phyloP scores from a whole-genome alignment of 1,140 invertebrate genomes.

The Leptestheria dahalacensis region DNA sequence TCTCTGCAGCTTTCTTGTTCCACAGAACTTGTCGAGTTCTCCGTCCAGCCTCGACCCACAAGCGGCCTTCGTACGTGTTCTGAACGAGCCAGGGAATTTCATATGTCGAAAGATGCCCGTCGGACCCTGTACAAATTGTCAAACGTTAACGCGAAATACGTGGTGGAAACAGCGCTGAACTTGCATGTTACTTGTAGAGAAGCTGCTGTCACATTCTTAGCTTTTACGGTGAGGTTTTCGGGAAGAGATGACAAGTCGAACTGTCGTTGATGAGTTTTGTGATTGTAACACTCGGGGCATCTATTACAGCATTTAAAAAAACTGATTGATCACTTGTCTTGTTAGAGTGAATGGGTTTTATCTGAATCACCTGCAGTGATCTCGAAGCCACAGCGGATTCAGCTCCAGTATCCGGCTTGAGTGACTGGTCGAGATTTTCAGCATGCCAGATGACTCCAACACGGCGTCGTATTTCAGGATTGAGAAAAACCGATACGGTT shows the following conservation, averaged over 20 bases:
- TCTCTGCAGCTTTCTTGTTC: conserved; percentile 19
- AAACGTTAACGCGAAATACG: too few species aligned
- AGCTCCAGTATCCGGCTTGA: not conserved
- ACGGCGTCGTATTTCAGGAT: not conserved
- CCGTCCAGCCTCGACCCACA: not conserved
- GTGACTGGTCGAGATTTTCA: not conserved
- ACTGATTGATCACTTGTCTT: conserved; percentile 1
- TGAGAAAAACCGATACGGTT: too few species aligned
- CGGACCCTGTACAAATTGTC: too few species aligned
- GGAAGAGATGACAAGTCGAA: conserved; percentile 29
- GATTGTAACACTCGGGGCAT: conserved; percentile 31
- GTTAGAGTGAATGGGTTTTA: too few species aligned
- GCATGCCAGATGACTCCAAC: not conserved
- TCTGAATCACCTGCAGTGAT: conserved; percentile 36
- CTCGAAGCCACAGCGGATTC: conserved; percentile 28
- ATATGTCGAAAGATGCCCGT: conserved; percentile 29
- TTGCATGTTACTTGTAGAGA: not conserved
- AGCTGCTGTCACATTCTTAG: not conserved
- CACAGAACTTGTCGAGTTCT: conserved; percentile 26
- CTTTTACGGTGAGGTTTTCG: not conserved
- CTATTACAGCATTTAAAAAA: conserved; percentile 23
- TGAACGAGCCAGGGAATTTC: conserved; percentile 27
- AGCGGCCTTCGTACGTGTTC: conserved; percentile 25
- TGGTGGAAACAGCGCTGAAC: too few species aligned
- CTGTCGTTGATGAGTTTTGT: conserved; percentile 29